A percentile compares a stretch with the other conserved stretches of the same genome.
These are phyloP conservation scores for Quiscalus mexicanus DNA, from an alignment of 2,113 vertebrate genomes.

Conservation along the genomic window DNA sequence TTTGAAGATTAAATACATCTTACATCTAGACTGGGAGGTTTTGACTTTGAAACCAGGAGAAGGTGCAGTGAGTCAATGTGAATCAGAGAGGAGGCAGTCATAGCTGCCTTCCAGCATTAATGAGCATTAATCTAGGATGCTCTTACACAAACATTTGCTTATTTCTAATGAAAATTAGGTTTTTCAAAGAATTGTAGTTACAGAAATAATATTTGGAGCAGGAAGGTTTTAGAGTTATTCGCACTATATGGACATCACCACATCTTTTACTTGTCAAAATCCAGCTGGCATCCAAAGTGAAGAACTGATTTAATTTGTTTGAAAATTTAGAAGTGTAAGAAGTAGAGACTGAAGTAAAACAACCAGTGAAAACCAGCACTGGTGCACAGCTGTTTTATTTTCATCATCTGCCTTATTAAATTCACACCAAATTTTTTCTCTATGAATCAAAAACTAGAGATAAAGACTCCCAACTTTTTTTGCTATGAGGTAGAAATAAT, in stretches of 20 bases:
- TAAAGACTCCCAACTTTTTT: background rate
- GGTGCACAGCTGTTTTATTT: background rate
- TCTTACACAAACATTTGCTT: background rate
- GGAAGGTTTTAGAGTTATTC: background rate
- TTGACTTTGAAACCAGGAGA: background rate
- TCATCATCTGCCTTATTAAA: background rate
- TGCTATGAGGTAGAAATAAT: background rate
- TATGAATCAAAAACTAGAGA: background rate
- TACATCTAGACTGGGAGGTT: background rate
- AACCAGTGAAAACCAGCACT: background rate
- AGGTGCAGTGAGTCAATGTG: background rate
- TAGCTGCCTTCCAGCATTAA: background rate
- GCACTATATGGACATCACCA: background rate
- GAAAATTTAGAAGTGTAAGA: background rate
- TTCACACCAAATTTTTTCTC: background rate
- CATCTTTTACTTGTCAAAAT: background rate
- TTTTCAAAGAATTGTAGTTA: background rate
- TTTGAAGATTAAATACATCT: constrained; percentile 29
- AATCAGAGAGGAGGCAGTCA: background rate
- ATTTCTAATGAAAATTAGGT: background rate
- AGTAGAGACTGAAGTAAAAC: background rate
- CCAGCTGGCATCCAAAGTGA: background rate
- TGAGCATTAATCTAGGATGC: background rate
- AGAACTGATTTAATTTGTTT: background rate
- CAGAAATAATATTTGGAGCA: background rate